phyloP scores from a whole-genome alignment of 2,113 vertebrate genomes.

The Microcebus ravelobensis region DNA sequence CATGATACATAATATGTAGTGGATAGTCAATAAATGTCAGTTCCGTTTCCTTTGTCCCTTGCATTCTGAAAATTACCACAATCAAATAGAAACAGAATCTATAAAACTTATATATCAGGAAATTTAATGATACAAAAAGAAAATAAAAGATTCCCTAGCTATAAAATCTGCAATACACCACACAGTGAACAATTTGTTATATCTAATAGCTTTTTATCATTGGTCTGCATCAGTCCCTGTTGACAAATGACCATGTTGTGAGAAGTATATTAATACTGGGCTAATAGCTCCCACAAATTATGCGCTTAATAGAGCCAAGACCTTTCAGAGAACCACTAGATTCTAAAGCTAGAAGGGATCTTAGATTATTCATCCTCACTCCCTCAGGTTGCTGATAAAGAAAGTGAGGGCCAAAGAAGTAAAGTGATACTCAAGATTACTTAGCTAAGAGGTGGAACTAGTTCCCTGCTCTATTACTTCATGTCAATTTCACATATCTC shows the following conservation, averaged over 20 bases:
- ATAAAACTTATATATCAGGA: neutral
- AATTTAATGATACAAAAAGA: neutral
- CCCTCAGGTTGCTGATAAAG: neutral
- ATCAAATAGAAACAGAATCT: conserved; percentile 11
- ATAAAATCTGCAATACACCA: neutral
- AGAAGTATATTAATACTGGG: neutral
- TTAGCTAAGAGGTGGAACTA: neutral
- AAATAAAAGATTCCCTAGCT: neutral
- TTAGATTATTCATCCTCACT: neutral
- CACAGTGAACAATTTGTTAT: neutral
- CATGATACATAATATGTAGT: neutral
- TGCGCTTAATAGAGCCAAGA: neutral
- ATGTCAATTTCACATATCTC: neutral
- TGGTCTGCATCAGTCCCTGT: no score
- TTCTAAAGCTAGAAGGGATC: neutral
- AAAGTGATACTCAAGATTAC: neutral
- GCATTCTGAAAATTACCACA: conserved; percentile 4
- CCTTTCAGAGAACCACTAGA: neutral
- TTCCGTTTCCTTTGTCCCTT: neutral
- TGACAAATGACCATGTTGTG: no score
- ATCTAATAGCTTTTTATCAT: neutral
- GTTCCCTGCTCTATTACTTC: neutral
- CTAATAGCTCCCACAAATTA: neutral
- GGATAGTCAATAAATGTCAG: neutral
- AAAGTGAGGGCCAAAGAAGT: neutral